Evolutionary conservation across 2,797 vertebrate genomes (phyloP).

Genomic region (Pagetopsis macropterus): DNA sequence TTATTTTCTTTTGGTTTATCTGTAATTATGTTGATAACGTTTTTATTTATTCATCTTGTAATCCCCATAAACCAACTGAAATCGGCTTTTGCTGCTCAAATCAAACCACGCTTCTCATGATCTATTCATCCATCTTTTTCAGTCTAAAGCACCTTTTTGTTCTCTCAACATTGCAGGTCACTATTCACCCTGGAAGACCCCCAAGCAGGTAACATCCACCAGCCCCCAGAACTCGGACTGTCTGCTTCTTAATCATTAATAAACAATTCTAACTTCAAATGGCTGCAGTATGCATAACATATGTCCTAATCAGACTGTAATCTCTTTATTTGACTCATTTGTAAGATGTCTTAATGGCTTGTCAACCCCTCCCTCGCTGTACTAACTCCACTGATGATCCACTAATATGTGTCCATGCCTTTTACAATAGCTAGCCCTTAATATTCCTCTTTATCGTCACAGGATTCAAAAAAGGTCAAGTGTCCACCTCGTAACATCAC

Average conservation of each 20-base stretch:
- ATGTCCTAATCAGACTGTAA: constrained; percentile 38
- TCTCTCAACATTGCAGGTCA: constrained; percentile 93
- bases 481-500: constrained; percentile 40
- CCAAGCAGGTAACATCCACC: constrained; percentile 92
- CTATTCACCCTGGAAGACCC: constrained; percentile 99
- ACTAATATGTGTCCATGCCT: constrained; percentile 16
- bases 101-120: constrained; percentile 25
- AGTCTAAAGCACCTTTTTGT: constrained; percentile 82
- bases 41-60: constrained; percentile 6
- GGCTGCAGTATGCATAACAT: constrained; percentile 45
- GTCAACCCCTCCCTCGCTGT: constrained; percentile 7
- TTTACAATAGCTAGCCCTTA: constrained; percentile 30
- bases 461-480: constrained; percentile 44
- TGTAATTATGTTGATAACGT: constrained; percentile 16
- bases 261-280: constrained; percentile 24
- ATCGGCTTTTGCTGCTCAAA: constrained; percentile 4
- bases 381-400: constrained; percentile 56
- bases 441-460: constrained; percentile 25
- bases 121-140: constrained; percentile 44
- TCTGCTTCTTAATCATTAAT: constrained; percentile 43
- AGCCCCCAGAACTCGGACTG: constrained; percentile 50
- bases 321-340: background rate
- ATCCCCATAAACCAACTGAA: background rate
- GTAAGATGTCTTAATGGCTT: constrained; percentile 22
- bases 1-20: constrained; percentile 24